phyloP scores from a whole-genome alignment of 2,888 invertebrate species.

The Synergus itoensis region DNA sequence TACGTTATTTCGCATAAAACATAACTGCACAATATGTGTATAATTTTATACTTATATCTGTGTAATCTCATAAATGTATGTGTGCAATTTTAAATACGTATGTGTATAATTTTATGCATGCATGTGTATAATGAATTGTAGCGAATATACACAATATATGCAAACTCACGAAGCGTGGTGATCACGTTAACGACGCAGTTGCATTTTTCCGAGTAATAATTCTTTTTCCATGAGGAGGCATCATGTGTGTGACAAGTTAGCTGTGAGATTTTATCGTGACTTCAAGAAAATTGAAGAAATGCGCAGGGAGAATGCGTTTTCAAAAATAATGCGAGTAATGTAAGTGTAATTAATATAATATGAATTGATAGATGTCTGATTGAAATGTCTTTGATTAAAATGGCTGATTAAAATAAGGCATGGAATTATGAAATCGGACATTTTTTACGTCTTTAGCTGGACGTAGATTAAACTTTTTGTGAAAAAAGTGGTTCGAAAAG shows the following conservation, averaged over 20 bases:
- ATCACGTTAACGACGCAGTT: constrained; percentile 36
- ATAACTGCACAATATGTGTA: constrained; percentile 8
- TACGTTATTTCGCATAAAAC: constrained; percentile 19
- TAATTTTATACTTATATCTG: not conserved
- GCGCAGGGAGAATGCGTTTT: not conserved
- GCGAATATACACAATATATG: constrained; percentile 10
- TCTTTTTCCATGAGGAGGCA: constrained; percentile 8
- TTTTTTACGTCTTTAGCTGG: not conserved
- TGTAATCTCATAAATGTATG: not conserved
- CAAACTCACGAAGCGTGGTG: constrained; percentile 21
- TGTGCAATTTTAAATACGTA: not conserved
- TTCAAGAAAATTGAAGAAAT: not conserved
- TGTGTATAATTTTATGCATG: not conserved
- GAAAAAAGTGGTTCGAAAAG: constrained; percentile 11
- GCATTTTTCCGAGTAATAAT: constrained; percentile 19
- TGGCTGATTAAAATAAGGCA: not conserved
- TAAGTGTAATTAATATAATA: not conserved
- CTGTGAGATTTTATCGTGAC: not conserved
- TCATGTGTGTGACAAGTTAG: constrained; percentile 24
- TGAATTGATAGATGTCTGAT: no score
- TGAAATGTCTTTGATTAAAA: not conserved
- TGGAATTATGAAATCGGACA: not conserved
- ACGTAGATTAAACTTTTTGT: not conserved
- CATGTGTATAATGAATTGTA: constrained; percentile 8
- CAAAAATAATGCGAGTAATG: not conserved